Base-by-base conservation (phyloP, 2,888 invertebrate species). In the Watsonalla cultraria region DNA sequence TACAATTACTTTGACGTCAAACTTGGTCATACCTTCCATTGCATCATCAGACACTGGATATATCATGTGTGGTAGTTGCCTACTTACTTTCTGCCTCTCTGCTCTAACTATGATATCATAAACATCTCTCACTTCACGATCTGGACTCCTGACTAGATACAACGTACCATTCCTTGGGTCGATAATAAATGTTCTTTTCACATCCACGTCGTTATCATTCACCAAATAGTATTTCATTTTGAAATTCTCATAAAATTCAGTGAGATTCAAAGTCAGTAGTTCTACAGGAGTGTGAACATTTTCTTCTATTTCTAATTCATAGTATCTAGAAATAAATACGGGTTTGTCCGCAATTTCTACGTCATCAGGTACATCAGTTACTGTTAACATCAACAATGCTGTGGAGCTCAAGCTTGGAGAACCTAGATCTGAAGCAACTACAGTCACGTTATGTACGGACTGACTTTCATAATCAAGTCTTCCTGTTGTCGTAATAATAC, bases 391-490 rank as follows among this genome's bases (percentile, higher is more conserved):
- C 8, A 96, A 82, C 45, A 96, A 76, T 2, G 97, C 96, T 0
- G 95, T 95, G 0, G 96, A 94, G 56, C 95, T 96, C 5, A 96
- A 86, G 66, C 96, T 95, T 0, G 97, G 97, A 45, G 94, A 95
- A 0, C 97, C 97, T 53, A 97, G 90, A 84, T 97, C 97, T 0
- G 96, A 96, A 0, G 96, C 97, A 2, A 96, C 92, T 0, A 97
- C 93, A 0, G 96, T 95, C 0, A 97, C 90, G 72, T 96, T 96
- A 70, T 96, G 93, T 4, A 90, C 78, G 34, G 89, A 89, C 67
- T 93, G 92, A 34, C 82, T 90, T 82, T 96, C 96, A 73, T 93
- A 96, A 70, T 96, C 95, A 47, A 96, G 82, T 70, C 92, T 93
- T 0, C 94, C 93, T 2, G 94, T 93, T 0, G 96, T 96, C 7